Percentiles rank a stretch among this genome's conserved stretches.
Evolutionary conservation across 1,140 invertebrate species (phyloP).

Genomic region (Parasteatoda tepidariorum): DNA sequence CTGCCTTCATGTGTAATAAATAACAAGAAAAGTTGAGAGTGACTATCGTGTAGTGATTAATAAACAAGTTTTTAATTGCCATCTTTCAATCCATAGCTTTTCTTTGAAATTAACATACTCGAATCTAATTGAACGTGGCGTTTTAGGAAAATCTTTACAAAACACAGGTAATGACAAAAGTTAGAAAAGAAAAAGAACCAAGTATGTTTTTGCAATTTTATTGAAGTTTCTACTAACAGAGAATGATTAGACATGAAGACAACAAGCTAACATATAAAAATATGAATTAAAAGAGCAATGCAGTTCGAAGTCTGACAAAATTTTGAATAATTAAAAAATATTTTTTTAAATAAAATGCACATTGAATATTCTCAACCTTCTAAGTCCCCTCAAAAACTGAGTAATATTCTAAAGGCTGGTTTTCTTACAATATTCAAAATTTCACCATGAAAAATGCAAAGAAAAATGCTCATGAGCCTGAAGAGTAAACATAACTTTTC

Average conservation of each 20-base stretch:
- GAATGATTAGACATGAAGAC: slow-evolving; percentile 66
- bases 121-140: no score
- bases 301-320: slow-evolving; percentile 51
- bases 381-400: slow-evolving; percentile 51
- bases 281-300: slow-evolving; percentile 60
- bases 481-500: neutral
- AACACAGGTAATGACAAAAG: no score
- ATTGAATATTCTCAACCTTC: slow-evolving; percentile 51
- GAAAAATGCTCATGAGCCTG: slow-evolving; percentile 28
- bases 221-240: slow-evolving; percentile 57
- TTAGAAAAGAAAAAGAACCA: no score
- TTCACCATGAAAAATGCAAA: slow-evolving; percentile 50
- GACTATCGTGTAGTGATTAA: no score
- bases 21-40: no score
- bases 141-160: no score
- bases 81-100: no score
- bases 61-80: no score
- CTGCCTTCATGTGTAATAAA: no score
- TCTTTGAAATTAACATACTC: no score
- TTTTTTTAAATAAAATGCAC: neutral
- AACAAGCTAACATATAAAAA: slow-evolving; percentile 64
- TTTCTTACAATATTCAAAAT: slow-evolving; percentile 6
- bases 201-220: no score
- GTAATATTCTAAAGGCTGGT: slow-evolving; percentile 43
- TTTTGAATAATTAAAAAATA: slow-evolving; percentile 52